These are phyloP conservation scores for Sesia apiformis DNA, from an alignment of 2,888 invertebrate genomes.

Conservation along the genomic window DNA sequence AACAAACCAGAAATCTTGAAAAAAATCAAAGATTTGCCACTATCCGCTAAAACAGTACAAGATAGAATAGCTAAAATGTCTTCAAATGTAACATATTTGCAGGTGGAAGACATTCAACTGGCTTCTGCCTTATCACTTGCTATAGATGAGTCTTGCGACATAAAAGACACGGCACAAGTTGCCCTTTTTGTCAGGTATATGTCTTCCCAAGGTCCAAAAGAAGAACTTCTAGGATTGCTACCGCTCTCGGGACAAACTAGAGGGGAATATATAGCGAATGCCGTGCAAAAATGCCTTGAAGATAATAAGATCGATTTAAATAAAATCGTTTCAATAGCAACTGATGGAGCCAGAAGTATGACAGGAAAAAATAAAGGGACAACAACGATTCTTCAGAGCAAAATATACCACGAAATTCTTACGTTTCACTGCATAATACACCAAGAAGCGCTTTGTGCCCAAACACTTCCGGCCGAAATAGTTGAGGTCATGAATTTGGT, in stretches of 20 bases:
- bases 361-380: conserved; percentile 3
- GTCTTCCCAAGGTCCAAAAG: conserved; percentile 11
- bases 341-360: conserved; percentile 4
- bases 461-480: conserved; percentile 15
- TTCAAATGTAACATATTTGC: conserved; percentile 2
- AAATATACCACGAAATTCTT: conserved; percentile 8
- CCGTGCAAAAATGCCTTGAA: conserved; percentile 4
- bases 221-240: conserved; percentile 11
- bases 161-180: conserved; percentile 1
- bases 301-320: conserved; percentile 6
- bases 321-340: conserved; percentile 7
- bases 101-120: conserved; percentile 3
- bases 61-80: conserved; percentile 4
- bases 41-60: conserved; percentile 3
- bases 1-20: too few species aligned
- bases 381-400: conserved; percentile 3
- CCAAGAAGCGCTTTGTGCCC: conserved; percentile 15
- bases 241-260: conserved; percentile 5
- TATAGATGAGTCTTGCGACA: conserved; percentile 10
- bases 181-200: conserved; percentile 1
- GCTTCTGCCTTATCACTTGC: conserved; percentile 4
- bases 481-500: conserved; percentile 17
- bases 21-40: conserved; percentile 1
- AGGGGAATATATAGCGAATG: conserved; percentile 6
- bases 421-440: conserved; percentile 7